Percentiles rank a stretch among this genome's conserved stretches.
These are phyloP conservation scores for Chesias legatella DNA, from an alignment of 2,888 invertebrate species.

Conservation along the genomic window DNA sequence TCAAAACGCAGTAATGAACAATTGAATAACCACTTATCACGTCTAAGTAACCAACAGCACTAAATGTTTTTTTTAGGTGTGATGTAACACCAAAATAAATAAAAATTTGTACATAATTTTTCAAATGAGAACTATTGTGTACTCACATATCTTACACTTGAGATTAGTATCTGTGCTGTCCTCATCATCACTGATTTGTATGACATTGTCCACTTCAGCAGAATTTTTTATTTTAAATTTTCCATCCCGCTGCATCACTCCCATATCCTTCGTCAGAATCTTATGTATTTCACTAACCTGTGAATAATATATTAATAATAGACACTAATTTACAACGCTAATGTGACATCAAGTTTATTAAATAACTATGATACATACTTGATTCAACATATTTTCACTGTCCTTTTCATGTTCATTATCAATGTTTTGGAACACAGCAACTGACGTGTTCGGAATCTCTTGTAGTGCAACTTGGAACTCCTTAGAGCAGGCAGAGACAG, in stretches of 20 bases:
- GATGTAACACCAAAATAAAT: too few relatives aligned
- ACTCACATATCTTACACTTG: slow-evolving; percentile 71
- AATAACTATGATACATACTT: slow-evolving; percentile 61
- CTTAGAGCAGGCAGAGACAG: slow-evolving; percentile 1
- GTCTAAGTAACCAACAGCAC: too few relatives aligned
- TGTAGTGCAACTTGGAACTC: slow-evolving; percentile 60
- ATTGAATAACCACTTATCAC: too few relatives aligned
- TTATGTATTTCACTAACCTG: slow-evolving; percentile 82
- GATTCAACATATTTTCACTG: slow-evolving; percentile 77
- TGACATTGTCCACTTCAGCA: slow-evolving; percentile 54
- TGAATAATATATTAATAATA: slow-evolving; percentile 11
- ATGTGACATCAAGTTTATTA: not conserved
- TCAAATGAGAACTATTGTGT: too few relatives aligned
- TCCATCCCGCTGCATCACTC: slow-evolving; percentile 85
- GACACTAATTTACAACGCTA: slow-evolving; percentile 7
- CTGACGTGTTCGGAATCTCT: slow-evolving; percentile 79
- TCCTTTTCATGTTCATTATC: slow-evolving; percentile 45
- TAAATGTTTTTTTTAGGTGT: too few relatives aligned
- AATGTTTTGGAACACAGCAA: slow-evolving; percentile 84
- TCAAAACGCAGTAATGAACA: too few relatives aligned
- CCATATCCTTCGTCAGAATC: slow-evolving; percentile 78
- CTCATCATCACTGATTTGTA: slow-evolving; percentile 76
- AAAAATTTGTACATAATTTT: too few relatives aligned
- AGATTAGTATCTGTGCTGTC: slow-evolving; percentile 48
- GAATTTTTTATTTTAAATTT: slow-evolving; percentile 65